Conservation (phyloP, 2,888 invertebrate genomes). For the Altica lythri region DNA sequence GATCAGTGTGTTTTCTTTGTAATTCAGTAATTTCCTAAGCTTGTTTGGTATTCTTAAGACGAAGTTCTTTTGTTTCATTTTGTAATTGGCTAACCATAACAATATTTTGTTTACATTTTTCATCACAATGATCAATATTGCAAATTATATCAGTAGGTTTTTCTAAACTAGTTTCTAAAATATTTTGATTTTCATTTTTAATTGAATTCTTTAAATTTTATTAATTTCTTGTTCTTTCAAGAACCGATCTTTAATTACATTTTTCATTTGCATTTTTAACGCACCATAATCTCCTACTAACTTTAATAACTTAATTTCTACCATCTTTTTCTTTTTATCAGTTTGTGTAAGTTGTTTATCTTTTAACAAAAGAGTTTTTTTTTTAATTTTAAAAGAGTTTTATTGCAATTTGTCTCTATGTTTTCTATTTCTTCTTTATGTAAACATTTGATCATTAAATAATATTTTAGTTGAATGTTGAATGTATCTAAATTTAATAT, state of each 20-base stretch:
- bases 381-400: conserved; percentile 34
- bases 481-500: too few species aligned
- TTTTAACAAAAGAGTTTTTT: conserved; percentile 26
- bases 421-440: conserved; percentile 32
- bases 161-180: conserved; percentile 10
- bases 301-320: conserved; percentile 35
- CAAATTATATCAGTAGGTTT: conserved; percentile 6
- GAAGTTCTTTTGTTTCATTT: conserved; percentile 22
- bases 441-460: conserved; percentile 33
- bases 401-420: conserved; percentile 32
- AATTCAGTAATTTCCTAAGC: conserved; percentile 33
- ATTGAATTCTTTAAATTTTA: too few species aligned
- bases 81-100: conserved; percentile 12
- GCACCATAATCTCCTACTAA: conserved; percentile 31
- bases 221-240: conserved; percentile 21
- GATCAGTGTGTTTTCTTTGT: conserved; percentile 31
- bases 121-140: conserved; percentile 20
- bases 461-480: too few species aligned
- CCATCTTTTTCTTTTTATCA: conserved; percentile 29
- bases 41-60: conserved; percentile 25
- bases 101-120: conserved; percentile 18
- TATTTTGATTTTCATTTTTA: conserved; percentile 16
- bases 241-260: conserved; percentile 20
- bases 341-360: conserved; percentile 31
- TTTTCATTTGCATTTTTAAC: conserved; percentile 29